phyloP scores from a whole-genome alignment of 2,888 invertebrate genomes.

The Chrysolina oricalcia region DNA sequence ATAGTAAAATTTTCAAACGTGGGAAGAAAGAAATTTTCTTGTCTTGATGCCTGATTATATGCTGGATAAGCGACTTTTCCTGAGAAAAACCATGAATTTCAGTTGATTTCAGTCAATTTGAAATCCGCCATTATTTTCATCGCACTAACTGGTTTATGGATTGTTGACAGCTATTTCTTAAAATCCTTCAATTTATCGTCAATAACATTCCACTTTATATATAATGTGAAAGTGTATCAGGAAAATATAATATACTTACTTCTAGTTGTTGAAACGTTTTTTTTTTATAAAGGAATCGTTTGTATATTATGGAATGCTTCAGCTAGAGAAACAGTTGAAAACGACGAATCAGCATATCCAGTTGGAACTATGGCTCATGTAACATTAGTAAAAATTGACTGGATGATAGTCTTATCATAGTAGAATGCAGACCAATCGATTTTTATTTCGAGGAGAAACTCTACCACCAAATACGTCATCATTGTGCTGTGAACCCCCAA shows the following conservation, averaged over 20 bases:
- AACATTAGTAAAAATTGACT: too few species aligned
- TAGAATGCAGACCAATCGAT: too few species aligned
- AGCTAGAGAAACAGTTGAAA: slow-evolving; percentile 5
- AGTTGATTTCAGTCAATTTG: not conserved
- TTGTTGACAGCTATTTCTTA: not conserved
- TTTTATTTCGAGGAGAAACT: too few species aligned
- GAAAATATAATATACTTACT: not conserved
- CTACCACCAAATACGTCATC: too few species aligned
- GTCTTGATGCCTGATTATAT: not conserved
- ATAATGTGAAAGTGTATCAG: not conserved
- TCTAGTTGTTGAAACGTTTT: slow-evolving; percentile 13
- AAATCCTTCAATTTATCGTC: not conserved
- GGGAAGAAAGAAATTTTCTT: not conserved
- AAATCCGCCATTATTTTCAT: not conserved
- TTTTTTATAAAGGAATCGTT: slow-evolving; percentile 7
- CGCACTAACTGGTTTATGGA: not conserved
- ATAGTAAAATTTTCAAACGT: not conserved
- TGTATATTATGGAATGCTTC: slow-evolving; percentile 8
- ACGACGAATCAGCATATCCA: not conserved
- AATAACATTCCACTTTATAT: slow-evolving; percentile 8
- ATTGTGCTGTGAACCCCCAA: too few species aligned
- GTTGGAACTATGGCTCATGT: not conserved
- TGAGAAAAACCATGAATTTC: too few species aligned
- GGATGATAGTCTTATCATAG: too few species aligned
- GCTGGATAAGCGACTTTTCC: too few species aligned